Conservation (phyloP, 2,113 vertebrate genomes). For the Cavia aperea region DNA sequence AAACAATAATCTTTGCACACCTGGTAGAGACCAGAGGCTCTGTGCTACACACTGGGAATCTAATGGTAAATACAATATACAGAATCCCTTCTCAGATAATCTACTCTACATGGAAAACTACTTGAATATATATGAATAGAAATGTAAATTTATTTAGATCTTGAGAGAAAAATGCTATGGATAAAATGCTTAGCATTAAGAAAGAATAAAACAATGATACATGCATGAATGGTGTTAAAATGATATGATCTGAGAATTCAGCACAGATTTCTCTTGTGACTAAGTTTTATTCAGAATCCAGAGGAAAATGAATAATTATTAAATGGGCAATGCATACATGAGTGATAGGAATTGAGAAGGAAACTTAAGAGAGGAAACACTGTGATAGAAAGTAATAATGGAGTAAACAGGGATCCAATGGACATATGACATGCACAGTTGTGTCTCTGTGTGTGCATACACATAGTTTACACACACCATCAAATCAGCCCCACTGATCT, state of each 20-base stretch:
- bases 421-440: neutral
- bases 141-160: neutral
- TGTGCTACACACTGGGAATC: neutral
- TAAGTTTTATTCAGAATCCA: neutral
- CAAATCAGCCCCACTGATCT: neutral
- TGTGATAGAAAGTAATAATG: neutral
- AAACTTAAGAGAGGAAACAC: neutral
- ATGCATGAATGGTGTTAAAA: neutral
- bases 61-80: neutral
- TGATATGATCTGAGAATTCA: neutral
- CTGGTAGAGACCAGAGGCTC: neutral
- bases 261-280: neutral
- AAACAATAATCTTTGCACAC: neutral
- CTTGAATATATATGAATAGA: neutral
- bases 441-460: fast-evolving
- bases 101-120: neutral
- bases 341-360: neutral
- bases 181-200: neutral
- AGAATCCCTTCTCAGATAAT: neutral
- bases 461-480: neutral
- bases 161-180: neutral
- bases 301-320: neutral
- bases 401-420: neutral
- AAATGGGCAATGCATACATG: neutral
- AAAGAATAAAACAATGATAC: neutral